Base-by-base conservation (phyloP, 1,140 invertebrate species). In the Drosophila kanapiae region DNA sequence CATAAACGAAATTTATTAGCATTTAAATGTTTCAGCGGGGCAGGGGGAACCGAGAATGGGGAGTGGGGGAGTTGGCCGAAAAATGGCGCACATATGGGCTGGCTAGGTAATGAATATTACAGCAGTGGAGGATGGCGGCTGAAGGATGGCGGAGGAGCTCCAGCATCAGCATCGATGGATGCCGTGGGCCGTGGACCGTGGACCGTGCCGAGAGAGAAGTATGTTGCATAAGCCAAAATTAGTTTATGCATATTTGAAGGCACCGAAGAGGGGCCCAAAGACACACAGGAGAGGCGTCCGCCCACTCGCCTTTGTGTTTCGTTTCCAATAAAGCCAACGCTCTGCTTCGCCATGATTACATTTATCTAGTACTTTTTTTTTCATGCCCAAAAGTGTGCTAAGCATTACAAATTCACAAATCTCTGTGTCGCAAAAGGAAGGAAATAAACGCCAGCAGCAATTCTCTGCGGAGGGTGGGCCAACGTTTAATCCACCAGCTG, bases 141-240 rank as follows among this genome's bases (percentile, higher is more conserved):
- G 18, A 27, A 29, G 59, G 11, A 9, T 7, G 53, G 2, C 29
- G 37, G n/a, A n/a, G 31, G 42, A 29, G 35, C 16, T 10, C 47
- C 27, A 42, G 35, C 45, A 49, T 27, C 29, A 48, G 67, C 67
- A 49, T 49, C 67, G 65, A 72, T 59, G 53, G 42, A 60, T 51
- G 69, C 69, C 67, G 69, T 71, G 69, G 65, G 69, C 67, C 62
- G 13, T 56, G 61, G 51, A 65, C 49, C 43, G 33, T 47, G 68
- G 61, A 65, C 60, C 43, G 38, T 31, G 29, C 43, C 43, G 11
- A 37, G 43, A 70, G 33, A 23, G 23, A 81, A 82, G 74, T 51
- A 82, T 82, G 79, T 81, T 82, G 80, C 80, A 82, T 82, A 74
- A 82, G 80, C 58, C 69, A 60, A 82, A 82, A 82, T 82, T 82